These are phyloP conservation scores for Allygus modestus DNA, from an alignment of 2,888 invertebrate genomes.

Conservation along the genomic window DNA sequence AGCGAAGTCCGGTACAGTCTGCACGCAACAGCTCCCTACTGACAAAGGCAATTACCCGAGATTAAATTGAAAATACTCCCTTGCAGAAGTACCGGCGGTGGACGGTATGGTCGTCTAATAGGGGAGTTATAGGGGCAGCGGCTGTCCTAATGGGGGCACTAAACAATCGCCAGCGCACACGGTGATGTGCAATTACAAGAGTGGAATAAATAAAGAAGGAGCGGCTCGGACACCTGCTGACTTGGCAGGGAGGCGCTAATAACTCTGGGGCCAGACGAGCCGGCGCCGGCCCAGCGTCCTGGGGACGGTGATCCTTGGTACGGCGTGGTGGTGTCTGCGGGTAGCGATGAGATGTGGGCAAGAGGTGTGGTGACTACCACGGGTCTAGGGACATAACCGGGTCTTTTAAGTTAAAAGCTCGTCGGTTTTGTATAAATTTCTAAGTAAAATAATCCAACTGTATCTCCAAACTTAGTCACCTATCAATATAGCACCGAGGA, in stretches of 20 bases:
- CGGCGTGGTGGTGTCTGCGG: too few species aligned
- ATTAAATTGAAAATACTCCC: constrained; percentile 18
- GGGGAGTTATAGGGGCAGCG: constrained; percentile 44
- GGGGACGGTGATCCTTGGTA: neutral
- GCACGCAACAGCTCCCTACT: constrained; percentile 41
- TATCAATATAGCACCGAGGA: too few species aligned
- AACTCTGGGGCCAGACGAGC: constrained; percentile 47
- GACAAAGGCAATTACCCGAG: constrained; percentile 30
- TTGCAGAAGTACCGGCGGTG: neutral
- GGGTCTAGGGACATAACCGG: too few species aligned
- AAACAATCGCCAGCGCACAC: constrained; percentile 39
- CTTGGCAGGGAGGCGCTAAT: constrained; percentile 50
- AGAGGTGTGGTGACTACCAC: too few species aligned
- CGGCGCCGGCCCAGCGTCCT: constrained; percentile 14
- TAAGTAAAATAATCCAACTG: too few species aligned
- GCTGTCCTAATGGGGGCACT: constrained; percentile 24
- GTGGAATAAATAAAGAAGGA: constrained; percentile 49
- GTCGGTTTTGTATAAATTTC: too few species aligned
- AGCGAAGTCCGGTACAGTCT: neutral
- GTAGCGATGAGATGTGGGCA: too few species aligned
- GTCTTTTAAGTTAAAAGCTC: too few species aligned
- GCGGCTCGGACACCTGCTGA: constrained; percentile 51
- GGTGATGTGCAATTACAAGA: constrained; percentile 59
- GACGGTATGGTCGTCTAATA: constrained; percentile 25
- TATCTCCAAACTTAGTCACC: too few species aligned